Percentiles rank a stretch among this genome's conserved stretches.
phyloP scores from a whole-genome alignment of 2,797 vertebrate genomes.

The Buphagus erythrorhynchus region DNA sequence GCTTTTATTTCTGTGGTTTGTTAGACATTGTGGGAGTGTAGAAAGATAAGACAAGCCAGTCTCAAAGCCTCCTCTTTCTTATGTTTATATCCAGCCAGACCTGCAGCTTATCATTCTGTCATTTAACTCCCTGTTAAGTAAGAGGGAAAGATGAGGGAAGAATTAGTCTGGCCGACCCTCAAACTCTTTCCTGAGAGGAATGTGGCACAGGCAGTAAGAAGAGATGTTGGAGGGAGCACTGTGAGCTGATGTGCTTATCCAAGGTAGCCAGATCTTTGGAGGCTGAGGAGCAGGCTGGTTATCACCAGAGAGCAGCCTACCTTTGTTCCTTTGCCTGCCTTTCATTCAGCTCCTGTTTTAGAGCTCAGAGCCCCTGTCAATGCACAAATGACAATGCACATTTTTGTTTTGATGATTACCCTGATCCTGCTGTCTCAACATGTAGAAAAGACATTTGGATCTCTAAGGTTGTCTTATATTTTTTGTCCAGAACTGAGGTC shows the following conservation, averaged over 20 bases:
- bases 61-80: neutral
- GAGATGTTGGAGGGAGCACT: neutral
- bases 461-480: neutral
- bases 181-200: neutral
- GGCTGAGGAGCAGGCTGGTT: neutral
- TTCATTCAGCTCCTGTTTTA: neutral
- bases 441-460: neutral
- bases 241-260: neutral
- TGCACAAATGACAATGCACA: neutral
- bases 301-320: neutral
- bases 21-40: neutral
- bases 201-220: neutral
- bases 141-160: neutral
- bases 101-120: slow-evolving; percentile 5
- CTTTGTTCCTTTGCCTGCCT: neutral
- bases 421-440: neutral
- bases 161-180: neutral
- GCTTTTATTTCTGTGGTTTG: slow-evolving; percentile 11
- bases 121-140: neutral
- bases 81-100: slow-evolving; percentile 6
- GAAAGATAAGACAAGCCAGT: slow-evolving; percentile 11
- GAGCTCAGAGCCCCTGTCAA: neutral
- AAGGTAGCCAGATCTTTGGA: neutral
- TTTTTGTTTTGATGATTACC: neutral
- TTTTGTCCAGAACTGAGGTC: neutral